Evolutionary conservation across 2,888 invertebrate species (phyloP), one percentile per base, ranked within the genome.

Genomic region (Synanthedon vespiformis): DNA sequence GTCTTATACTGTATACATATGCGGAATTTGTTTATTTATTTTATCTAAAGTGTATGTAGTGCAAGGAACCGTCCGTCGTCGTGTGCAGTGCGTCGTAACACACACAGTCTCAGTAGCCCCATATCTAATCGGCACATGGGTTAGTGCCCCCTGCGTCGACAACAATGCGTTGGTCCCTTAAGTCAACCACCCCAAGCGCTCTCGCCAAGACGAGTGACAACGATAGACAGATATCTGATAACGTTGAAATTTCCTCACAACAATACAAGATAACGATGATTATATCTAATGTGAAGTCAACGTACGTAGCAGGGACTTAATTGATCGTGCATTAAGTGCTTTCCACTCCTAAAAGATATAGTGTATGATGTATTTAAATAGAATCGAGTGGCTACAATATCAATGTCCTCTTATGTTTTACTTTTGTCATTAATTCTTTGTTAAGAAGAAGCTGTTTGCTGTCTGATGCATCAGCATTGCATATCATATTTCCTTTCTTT

Each of bases 151-250:
- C 85, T 66, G 75, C 76, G 62, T 69, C 60, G 82, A 74, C 81
- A 78, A 83, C 86, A 82, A 84, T 85, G 86, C 86, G 84, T 84
- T 84, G 86, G 86, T 85, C 85, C 77, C 69, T 61, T 56, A 65
- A 59, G 57, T 55, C 57, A 34, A 34, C 34, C 57, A 51, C 51
- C 48, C 34, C 55, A 52, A 49, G 48, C 18, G 40, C 27, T 13
- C n/a, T 27, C 27, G 40, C 27, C 41, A 40, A 41, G 47, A 41
- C 27, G 50, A 49, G 41, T 53, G 61, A 62, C 65, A 63, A 63
- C 63, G 67, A 34, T 50, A 40, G 2, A 34, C 50, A 16, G 27
- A 49, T n/a, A 49, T 22, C 49, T 49, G 16, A 27, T 22, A 49
- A 14, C 49, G 49, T 8, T 44, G 44, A 44, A 44, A 44, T 13